phyloP scores from a whole-genome alignment of 1,140 invertebrate genomes.

The Drosophila kanapiae region DNA sequence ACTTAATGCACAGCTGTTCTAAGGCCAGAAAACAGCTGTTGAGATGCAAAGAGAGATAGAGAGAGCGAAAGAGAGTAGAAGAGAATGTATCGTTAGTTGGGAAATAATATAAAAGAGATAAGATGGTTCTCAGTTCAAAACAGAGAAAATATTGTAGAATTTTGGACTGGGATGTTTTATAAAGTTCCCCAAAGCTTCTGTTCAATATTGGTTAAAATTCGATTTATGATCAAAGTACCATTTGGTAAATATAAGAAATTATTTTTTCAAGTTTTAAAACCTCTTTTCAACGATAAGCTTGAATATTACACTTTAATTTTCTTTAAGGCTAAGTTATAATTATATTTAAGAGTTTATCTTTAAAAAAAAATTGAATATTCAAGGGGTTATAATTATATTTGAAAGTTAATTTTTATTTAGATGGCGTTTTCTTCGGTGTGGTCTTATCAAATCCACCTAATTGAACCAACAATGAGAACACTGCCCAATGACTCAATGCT shows the following conservation, averaged over 20 bases:
- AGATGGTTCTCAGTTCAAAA: background rate
- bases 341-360: too few species aligned
- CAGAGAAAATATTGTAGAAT: background rate
- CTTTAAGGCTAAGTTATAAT: background rate
- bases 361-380: too few species aligned
- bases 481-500: constrained; percentile 39
- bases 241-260: too few species aligned
- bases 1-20: constrained; percentile 50
- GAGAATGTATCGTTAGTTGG: constrained; percentile 13
- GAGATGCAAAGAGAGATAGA: background rate
- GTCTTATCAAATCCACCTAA: constrained; percentile 4
- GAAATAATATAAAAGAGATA: constrained; percentile 1
- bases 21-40: constrained; percentile 58
- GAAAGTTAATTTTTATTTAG: too few species aligned
- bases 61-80: background rate
- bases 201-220: background rate
- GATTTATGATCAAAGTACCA: too few species aligned
- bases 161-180: background rate
- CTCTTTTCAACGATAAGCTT: background rate
- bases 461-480: constrained; percentile 6
- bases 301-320: background rate
- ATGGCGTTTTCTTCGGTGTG: background rate
- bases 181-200: background rate
- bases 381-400: too few species aligned
- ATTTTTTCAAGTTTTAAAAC: background rate